Percentiles rank a stretch among this genome's conserved stretches.
Evolutionary conservation across 2,797 vertebrate genomes (phyloP).

Genomic region (Trachops cirrhosus): DNA sequence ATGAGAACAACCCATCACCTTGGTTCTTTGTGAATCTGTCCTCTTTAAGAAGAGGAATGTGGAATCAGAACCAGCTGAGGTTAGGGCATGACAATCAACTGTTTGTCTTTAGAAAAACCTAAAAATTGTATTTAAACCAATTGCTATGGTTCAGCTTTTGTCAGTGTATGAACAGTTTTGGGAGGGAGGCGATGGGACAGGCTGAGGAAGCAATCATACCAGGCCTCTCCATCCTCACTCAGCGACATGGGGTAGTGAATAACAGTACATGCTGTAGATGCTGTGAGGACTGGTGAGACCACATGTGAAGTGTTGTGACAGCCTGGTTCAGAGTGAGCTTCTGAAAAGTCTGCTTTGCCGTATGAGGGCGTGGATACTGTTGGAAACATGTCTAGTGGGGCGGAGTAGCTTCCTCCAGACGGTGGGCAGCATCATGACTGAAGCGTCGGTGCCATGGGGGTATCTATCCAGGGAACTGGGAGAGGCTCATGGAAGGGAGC

Average conservation of each 20-base stretch:
- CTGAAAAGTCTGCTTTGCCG: not conserved
- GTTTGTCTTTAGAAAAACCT: not conserved
- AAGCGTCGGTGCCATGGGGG: accelerated
- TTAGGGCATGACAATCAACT: not conserved
- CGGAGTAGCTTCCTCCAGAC: accelerated
- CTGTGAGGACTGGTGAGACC: not conserved
- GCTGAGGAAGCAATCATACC: accelerated
- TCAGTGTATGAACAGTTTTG: accelerated
- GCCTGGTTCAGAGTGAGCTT: not conserved
- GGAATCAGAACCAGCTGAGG: slow-evolving; percentile 15
- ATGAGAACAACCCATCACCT: not conserved
- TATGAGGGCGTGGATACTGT: accelerated
- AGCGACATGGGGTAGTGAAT: accelerated
- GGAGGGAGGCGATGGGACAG: accelerated
- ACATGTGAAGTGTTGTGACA: accelerated
- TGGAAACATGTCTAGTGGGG: accelerated
- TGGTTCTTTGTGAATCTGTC: not conserved
- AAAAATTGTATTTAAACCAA: not conserved
- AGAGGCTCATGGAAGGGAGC: not conserved
- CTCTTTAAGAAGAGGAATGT: not conserved
- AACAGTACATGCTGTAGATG: accelerated
- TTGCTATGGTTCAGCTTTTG: not conserved
- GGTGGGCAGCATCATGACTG: accelerated
- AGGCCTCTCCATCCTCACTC: accelerated
- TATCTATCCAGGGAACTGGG: accelerated